Conservation (phyloP, 2,888 invertebrate genomes). For the Lithophane socia region DNA sequence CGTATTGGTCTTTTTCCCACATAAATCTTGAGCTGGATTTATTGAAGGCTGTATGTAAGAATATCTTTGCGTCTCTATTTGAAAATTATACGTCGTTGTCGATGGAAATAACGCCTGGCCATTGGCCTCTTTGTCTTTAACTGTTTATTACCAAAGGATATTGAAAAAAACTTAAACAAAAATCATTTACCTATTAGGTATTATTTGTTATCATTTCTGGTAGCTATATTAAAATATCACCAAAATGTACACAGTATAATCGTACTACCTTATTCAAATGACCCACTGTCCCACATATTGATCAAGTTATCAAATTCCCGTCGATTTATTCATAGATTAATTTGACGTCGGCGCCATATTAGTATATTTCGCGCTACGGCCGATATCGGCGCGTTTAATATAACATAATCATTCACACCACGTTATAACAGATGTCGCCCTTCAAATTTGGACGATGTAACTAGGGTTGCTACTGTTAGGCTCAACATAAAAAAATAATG, state of each 20-base stretch:
- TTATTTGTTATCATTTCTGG: no score
- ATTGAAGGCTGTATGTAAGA: constrained; percentile 19
- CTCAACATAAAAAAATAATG: neutral
- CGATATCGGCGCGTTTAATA: constrained; percentile 66
- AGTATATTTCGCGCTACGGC: constrained; percentile 67
- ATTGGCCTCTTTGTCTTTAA: neutral
- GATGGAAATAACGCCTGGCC: constrained; percentile 11
- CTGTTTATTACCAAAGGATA: neutral
- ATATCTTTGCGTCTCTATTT: constrained; percentile 23
- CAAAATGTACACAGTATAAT: neutral
- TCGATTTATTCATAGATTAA: constrained; percentile 45
- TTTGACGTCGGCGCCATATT: constrained; percentile 71
- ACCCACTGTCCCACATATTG: constrained; percentile 28
- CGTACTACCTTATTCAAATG: neutral
- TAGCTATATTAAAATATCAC: no score
- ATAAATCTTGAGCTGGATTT: constrained; percentile 16
- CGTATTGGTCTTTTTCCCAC: constrained; percentile 20
- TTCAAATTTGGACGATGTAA: constrained; percentile 48
- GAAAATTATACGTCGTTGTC: constrained; percentile 9
- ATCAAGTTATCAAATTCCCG: constrained; percentile 25
- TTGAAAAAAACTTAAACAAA: neutral
- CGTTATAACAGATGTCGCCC: constrained; percentile 59
- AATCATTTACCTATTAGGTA: no score
- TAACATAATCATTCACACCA: constrained; percentile 64
- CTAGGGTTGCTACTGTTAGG: constrained; percentile 48